phyloP scores from a whole-genome alignment of 2,888 invertebrate genomes.

The Habrosyne pyritoides region DNA sequence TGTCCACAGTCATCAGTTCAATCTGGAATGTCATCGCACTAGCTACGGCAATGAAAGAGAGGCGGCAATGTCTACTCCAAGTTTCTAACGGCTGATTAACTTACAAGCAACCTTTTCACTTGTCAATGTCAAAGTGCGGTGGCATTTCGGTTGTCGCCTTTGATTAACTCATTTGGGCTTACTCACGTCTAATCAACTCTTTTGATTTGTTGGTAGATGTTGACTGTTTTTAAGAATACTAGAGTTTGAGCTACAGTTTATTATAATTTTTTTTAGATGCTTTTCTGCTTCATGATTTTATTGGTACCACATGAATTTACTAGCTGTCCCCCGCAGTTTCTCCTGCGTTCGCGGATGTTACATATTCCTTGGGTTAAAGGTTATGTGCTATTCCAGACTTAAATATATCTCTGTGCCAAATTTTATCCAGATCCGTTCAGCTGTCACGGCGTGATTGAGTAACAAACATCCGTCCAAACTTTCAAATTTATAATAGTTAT shows the following conservation, averaged over 20 bases:
- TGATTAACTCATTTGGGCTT: constrained; percentile 18
- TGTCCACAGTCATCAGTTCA: background rate
- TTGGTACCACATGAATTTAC: too few relatives aligned
- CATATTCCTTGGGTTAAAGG: too few relatives aligned
- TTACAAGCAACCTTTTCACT: constrained; percentile 3
- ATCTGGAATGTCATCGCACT: background rate
- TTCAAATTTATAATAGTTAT: too few relatives aligned
- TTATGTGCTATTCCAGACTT: too few relatives aligned
- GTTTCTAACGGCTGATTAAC: background rate
- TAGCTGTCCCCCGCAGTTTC: too few relatives aligned
- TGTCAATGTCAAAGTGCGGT: constrained; percentile 17
- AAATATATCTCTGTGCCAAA: too few relatives aligned
- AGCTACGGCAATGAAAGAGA: background rate
- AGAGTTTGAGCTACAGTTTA: too few relatives aligned
- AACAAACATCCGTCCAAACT: too few relatives aligned
- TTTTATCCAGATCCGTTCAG: too few relatives aligned
- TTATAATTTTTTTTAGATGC: background rate
- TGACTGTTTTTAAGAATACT: background rate
- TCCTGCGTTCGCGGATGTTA: too few relatives aligned
- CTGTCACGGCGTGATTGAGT: too few relatives aligned
- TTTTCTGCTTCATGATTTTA: too few relatives aligned
- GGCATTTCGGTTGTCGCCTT: constrained; percentile 19
- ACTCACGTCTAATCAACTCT: constrained; percentile 18
- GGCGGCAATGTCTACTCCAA: background rate
- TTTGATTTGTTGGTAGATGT: background rate